A percentile compares a stretch with the other conserved stretches of the same genome.
phyloP scores from a whole-genome alignment of 2,888 invertebrate species.

The Caenorhabditis uteleia region DNA sequence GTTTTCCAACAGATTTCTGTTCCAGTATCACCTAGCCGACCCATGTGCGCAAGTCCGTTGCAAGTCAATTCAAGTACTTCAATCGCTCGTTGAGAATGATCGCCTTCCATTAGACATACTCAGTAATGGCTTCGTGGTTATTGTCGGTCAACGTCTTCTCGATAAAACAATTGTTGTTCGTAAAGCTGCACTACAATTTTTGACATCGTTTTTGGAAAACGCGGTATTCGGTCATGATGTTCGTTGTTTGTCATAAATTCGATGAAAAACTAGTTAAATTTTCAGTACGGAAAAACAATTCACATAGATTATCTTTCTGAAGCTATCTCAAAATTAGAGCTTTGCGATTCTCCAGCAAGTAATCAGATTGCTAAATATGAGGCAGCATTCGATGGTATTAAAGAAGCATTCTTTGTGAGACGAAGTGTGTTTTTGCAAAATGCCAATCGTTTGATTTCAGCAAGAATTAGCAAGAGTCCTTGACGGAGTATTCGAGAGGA shows the following conservation, averaged over 20 bases:
- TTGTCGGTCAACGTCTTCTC: constrained; percentile 25
- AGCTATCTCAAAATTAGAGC: background rate
- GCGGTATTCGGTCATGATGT: constrained; percentile 77
- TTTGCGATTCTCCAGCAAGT: too few relatives aligned
- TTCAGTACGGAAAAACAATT: constrained; percentile 11
- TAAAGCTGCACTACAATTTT: constrained; percentile 82
- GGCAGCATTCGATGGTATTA: too few relatives aligned
- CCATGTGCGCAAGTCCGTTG: constrained; percentile 84
- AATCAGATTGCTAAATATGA: too few relatives aligned
- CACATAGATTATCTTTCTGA: background rate
- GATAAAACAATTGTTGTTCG: constrained; percentile 77
- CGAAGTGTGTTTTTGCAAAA: too few relatives aligned
- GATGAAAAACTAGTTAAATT: background rate
- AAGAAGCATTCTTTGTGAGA: too few relatives aligned
- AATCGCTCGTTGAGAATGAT: constrained; percentile 24
- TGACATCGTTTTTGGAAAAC: constrained; percentile 80
- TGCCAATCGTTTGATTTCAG: too few relatives aligned
- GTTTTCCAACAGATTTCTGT: background rate
- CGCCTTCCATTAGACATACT: constrained; percentile 28
- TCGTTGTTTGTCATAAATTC: background rate
- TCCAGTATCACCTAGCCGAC: constrained; percentile 82
- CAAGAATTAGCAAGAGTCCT: too few relatives aligned
- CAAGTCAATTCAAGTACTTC: constrained; percentile 82
- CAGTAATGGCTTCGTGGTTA: constrained; percentile 21
- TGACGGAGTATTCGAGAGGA: too few relatives aligned